A percentile compares a stretch with the other conserved stretches of the same genome.
These are phyloP conservation scores for Miniopterus natalensis DNA, from an alignment of 2,113 vertebrate genomes.

Conservation along the genomic window DNA sequence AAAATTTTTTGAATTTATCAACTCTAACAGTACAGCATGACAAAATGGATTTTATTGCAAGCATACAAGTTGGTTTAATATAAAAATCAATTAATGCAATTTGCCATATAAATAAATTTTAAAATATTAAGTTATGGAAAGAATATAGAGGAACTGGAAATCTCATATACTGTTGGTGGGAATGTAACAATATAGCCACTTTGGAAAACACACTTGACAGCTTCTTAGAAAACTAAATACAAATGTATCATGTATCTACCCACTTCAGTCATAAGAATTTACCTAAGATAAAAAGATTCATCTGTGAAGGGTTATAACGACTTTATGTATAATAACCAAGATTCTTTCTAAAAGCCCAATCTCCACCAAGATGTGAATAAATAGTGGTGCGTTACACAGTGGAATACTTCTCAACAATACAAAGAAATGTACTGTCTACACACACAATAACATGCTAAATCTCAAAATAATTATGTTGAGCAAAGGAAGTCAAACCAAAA, in stretches of 20 bases:
- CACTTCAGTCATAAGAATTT: not conserved
- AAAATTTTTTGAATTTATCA: not conserved
- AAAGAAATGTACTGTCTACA: not conserved
- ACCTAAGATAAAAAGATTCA: not conserved
- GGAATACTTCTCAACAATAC: not conserved
- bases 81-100: not conserved
- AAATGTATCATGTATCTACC: not conserved
- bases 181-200: not conserved
- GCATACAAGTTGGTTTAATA: not conserved
- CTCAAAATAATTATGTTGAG: not conserved
- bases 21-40: not conserved
- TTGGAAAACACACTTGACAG: not conserved
- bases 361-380: not conserved
- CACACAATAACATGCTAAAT: not conserved
- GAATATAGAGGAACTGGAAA: not conserved
- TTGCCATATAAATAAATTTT: not conserved
- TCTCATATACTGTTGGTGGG: not conserved
- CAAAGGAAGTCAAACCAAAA: not conserved
- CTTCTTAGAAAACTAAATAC: not conserved
- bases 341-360: not conserved
- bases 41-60: not conserved
- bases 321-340: not conserved
- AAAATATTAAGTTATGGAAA: not conserved
- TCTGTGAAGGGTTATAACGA: not conserved
- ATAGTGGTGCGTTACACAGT: not conserved